Conservation (phyloP, 2,888 invertebrate species). For the Drosophila glabriapex region DNA sequence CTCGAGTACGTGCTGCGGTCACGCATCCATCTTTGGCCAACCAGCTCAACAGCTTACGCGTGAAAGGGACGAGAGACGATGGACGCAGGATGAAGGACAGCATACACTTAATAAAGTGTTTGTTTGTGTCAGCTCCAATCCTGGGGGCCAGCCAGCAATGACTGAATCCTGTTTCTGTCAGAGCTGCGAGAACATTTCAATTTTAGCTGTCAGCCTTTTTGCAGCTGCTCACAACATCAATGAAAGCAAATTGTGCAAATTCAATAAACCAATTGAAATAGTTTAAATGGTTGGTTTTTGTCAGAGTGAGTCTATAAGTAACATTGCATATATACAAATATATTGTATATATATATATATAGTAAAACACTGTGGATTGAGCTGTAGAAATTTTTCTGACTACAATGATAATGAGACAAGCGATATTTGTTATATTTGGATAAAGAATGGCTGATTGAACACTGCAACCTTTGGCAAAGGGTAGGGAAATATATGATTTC, state of each 20-base stretch:
- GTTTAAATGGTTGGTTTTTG: constrained; percentile 1
- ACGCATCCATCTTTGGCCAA: constrained; percentile 65
- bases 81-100: constrained; percentile 35
- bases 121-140: constrained; percentile 53
- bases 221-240: constrained; percentile 1
- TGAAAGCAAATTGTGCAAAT: constrained; percentile 2
- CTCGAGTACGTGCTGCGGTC: constrained; percentile 74
- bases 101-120: constrained; percentile 66
- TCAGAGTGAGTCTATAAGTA: not conserved
- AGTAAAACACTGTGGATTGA: not conserved
- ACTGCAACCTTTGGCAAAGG: no score
- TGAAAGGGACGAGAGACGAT: constrained; percentile 39
- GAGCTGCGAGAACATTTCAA: constrained; percentile 32
- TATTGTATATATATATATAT: not conserved
- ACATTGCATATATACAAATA: not conserved
- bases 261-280: constrained; percentile 1
- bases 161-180: constrained; percentile 30
- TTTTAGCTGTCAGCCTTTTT: constrained; percentile 3
- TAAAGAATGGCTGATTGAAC: no score
- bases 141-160: constrained; percentile 8
- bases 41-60: constrained; percentile 32
- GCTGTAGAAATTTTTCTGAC: not conserved
- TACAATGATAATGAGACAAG: not conserved
- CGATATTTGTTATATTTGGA: no score
- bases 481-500: no score